Evolutionary conservation across 2,888 invertebrate species (phyloP).

Genomic region (Tethea ocularis): DNA sequence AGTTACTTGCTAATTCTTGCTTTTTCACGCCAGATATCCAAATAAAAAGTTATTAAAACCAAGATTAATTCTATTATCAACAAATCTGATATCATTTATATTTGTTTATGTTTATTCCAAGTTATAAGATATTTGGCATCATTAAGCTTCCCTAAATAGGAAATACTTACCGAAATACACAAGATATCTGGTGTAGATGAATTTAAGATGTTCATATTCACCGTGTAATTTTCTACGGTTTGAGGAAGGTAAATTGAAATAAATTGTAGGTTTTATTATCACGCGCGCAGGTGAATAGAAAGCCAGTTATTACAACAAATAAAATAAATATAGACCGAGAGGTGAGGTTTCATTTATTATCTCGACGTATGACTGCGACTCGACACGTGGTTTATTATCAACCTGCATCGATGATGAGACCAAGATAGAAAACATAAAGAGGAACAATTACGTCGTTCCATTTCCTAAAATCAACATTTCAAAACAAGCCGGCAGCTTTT

Average conservation of each 20-base stretch:
- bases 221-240: conserved; percentile 48
- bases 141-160: conserved; percentile 17
- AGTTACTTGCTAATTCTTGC: not conserved
- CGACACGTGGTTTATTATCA: conserved; percentile 26
- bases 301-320: conserved; percentile 44
- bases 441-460: conserved; percentile 18
- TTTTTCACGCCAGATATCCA: not conserved
- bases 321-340: conserved; percentile 33
- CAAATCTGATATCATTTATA: too few relatives aligned
- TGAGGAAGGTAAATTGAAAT: conserved; percentile 49
- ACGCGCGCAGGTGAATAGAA: conserved; percentile 32
- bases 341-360: conserved; percentile 39
- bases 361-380: conserved; percentile 18
- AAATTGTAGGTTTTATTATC: conserved; percentile 45
- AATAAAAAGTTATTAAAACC: not conserved
- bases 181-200: conserved; percentile 41
- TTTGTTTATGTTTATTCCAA: not conserved
- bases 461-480: conserved; percentile 51
- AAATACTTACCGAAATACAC: conserved; percentile 14
- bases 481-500: conserved; percentile 50
- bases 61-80: not conserved
- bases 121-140: not conserved
- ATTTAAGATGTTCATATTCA: conserved; percentile 44
- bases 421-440: not conserved
- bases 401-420: conserved; percentile 22